Evolutionary conservation across 2,888 invertebrate species (phyloP), one percentile per base, ranked within the genome.

Genomic region (Stegana nigrithorax): DNA sequence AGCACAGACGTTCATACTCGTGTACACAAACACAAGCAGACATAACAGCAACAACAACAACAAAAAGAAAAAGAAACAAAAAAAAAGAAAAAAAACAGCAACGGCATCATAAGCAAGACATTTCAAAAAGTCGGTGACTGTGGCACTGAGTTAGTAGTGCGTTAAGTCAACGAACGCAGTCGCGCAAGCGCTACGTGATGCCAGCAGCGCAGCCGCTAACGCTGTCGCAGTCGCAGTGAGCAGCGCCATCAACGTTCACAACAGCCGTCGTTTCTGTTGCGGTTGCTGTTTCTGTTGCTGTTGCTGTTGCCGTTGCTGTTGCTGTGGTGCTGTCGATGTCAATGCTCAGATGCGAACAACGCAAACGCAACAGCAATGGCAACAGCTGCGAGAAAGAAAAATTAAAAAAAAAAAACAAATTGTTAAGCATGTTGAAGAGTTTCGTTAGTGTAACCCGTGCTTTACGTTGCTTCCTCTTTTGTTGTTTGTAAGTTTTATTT

Each of bases 101-200:
- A 39, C 39, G 14, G 17, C 39, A 39, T 14, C 39, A 39, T 39
- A 50, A 50, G 26, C 42, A 60, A 60, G 27, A 73, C 72, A 75
- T 71, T 75, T 76, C 71, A 70, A 69, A 81, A 82, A 79, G 74
- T 82, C 83, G 82, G 82, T 82, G 83, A 83, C 81, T 83, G 79
- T 83, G 84, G 81, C 82, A 84, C 78, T 83, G 79, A 83, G 83
- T 83, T 83, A 83, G 82, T 83, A 83, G 83, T 80, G 78, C 82
- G 80, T 79, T 78, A 78, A 82, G 81, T 81, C 81, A 81, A 81
- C 77, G 82, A 81, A 76, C 80, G 81, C 80, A 63, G 76, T 62
- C 78, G 78, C 77, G 69, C 68, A 68, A 72, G 71, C 74, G 75
- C 65, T 39, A 39, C n/a, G 39, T 17, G 39, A 39, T 39, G 39